Evolutionary conservation across 2,797 vertebrate species (phyloP), one percentile per base, ranked within the genome.

Genomic region (Sus cebifrons): DNA sequence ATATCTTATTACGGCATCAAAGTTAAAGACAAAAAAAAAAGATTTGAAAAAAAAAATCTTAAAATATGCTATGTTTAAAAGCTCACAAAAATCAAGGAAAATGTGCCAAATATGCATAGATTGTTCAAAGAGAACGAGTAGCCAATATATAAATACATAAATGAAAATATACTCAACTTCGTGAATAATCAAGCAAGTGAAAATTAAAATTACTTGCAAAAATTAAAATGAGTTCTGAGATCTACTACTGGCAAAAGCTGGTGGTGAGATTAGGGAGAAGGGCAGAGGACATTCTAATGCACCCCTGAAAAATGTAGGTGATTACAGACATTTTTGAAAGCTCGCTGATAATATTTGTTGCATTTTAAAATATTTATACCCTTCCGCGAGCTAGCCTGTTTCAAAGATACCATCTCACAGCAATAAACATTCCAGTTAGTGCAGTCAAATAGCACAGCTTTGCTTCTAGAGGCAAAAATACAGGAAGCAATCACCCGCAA

Each of bases 341-440:
- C 65, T 85, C 44, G 65, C 71, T 21, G 25, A 75, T 65, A 65
- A 75, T 56, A 95, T 68, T 78, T 60, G 87, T 56, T 77, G 71
- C 13, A 12, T 14, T 86, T 94, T 95, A 12, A 95, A 95, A 93
- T 91, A 96, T 86, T 67, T 77, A 90, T 60, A 13, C 4, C 15
- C 12, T 65, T 52, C 6, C 4, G 5, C 16, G 40, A 89, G 62
- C 27, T 1, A 4, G 29, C 25, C 10, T 77, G 11, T 27, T 36
- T 49, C 83, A 58, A 65, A 81, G 1, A 70, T 13, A 16, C 85
- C 32, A 21, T n/a, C 29, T 32, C 27, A 7, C 5, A 18, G 32
- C 79, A 18, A 16, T 29, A 18, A 58, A 56, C 64, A 5, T 4
- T 78, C 36, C 4, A 1, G 49, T 49, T 6, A 49, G 32, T 6